These are phyloP conservation scores for Podarcis siculus DNA, from an alignment of 2,797 vertebrate genomes.

Conservation along the genomic window DNA sequence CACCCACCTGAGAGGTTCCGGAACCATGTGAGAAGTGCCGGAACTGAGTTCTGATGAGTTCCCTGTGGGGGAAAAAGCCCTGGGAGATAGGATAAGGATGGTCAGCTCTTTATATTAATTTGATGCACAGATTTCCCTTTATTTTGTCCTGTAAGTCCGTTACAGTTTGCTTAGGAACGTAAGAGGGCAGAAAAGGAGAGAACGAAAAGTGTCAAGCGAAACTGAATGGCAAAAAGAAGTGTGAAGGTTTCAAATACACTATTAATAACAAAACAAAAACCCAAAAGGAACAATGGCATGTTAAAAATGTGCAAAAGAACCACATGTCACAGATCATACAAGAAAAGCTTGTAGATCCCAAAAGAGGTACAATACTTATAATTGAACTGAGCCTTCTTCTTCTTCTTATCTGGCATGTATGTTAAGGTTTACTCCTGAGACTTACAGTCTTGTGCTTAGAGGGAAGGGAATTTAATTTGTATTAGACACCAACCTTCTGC, in stretches of 20 bases:
- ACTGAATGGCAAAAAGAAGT: background rate
- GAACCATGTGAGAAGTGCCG: too few species aligned
- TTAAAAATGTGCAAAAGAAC: background rate
- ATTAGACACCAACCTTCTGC: background rate
- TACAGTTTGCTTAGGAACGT: background rate
- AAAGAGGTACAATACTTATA: background rate
- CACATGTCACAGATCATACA: background rate
- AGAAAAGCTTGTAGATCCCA: background rate
- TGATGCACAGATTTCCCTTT: too few species aligned
- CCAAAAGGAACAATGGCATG: background rate
- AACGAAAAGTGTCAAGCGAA: background rate
- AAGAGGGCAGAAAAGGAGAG: background rate
- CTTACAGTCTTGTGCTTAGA: slow-evolving; percentile 3
- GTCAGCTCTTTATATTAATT: too few species aligned
- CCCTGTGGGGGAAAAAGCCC: background rate
- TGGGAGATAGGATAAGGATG: background rate
- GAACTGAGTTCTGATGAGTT: background rate
- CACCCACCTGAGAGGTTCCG: too few species aligned
- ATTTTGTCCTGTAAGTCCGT: too few species aligned
- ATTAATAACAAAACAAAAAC: background rate
- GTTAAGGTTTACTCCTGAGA: background rate
- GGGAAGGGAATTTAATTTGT: slow-evolving; percentile 48
- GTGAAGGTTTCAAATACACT: background rate
- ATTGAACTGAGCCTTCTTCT: background rate
- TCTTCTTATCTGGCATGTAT: background rate